Percentiles rank a stretch among this genome's conserved stretches.
Conservation (phyloP, 2,113 vertebrate species). For the Phrynocephalus versicolor region DNA sequence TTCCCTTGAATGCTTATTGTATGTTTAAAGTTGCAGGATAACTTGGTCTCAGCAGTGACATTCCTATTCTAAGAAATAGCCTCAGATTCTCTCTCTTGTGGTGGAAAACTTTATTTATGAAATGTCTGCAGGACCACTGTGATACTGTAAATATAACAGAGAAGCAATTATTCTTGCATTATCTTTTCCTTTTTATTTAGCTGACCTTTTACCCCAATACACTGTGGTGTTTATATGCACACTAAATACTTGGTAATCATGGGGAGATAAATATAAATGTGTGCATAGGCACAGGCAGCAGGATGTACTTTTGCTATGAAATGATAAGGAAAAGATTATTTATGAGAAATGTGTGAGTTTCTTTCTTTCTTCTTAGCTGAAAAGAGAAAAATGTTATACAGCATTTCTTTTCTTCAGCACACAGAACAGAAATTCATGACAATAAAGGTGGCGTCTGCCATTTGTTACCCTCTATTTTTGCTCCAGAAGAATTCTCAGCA, state of each 20-base stretch:
- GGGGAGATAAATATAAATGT: slow-evolving; percentile 28
- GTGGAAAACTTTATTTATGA: slow-evolving; percentile 4
- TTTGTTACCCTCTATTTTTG: slow-evolving; percentile 69
- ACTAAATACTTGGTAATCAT: slow-evolving; percentile 31
- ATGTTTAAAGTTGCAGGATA: slow-evolving; percentile 1
- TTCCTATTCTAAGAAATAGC: not conserved
- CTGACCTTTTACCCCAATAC: not conserved
- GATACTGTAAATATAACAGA: slow-evolving; percentile 12
- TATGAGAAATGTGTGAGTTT: no score
- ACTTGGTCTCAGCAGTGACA: slow-evolving; percentile 27
- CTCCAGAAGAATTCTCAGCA: slow-evolving; percentile 63
- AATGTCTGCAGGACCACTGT: slow-evolving; percentile 16
- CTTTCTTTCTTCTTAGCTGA: slow-evolving; percentile 20
- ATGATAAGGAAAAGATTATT: slow-evolving; percentile 12
- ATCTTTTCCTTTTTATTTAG: slow-evolving; percentile 26
- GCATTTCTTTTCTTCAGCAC: slow-evolving; percentile 47
- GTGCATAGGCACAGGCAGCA: slow-evolving; percentile 30
- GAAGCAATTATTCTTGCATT: slow-evolving; percentile 32
- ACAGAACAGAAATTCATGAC: slow-evolving; percentile 47
- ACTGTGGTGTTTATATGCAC: slow-evolving; percentile 31
- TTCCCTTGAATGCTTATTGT: not conserved
- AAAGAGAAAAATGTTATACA: slow-evolving; percentile 33
- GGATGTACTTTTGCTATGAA: slow-evolving; percentile 19
- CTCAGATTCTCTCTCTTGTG: slow-evolving; percentile 36
- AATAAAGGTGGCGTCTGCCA: slow-evolving; percentile 67